Conservation (phyloP, 2,113 vertebrate species). For the Chionis minor region DNA sequence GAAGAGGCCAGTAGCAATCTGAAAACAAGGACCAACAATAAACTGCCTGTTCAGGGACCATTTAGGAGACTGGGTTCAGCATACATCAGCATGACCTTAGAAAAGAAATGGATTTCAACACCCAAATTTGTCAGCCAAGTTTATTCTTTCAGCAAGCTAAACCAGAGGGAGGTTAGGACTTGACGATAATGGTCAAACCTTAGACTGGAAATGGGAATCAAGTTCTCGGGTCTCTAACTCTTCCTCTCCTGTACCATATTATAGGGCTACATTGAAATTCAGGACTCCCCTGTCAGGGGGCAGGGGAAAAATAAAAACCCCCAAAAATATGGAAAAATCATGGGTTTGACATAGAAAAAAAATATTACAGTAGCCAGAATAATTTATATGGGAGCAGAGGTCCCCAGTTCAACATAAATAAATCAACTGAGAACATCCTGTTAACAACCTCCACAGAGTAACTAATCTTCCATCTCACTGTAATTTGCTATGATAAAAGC, state of each 20-base stretch:
- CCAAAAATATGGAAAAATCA: not conserved
- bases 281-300: not conserved
- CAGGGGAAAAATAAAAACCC: too few relatives aligned
- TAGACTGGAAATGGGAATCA: not conserved
- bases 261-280: not conserved
- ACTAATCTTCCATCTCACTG: not conserved
- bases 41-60: not conserved
- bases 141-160: not conserved
- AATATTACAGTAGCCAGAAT: not conserved
- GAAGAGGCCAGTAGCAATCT: not conserved
- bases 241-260: not conserved
- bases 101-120: not conserved
- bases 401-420: not conserved
- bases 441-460: not conserved
- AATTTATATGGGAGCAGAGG: not conserved
- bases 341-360: not conserved
- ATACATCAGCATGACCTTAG: not conserved
- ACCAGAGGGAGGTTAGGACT: not conserved
- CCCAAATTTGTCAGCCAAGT: not conserved
- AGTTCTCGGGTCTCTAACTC: not conserved
- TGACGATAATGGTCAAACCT: not conserved
- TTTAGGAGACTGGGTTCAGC: not conserved
- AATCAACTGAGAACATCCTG: not conserved
- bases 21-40: constrained; percentile 13
- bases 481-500: not conserved